A percentile compares a stretch with the other conserved stretches of the same genome.
Evolutionary conservation across 35 echinoderm and acorn worm genomes (phyloP).

Genomic region (Ophioderma brevispina): DNA sequence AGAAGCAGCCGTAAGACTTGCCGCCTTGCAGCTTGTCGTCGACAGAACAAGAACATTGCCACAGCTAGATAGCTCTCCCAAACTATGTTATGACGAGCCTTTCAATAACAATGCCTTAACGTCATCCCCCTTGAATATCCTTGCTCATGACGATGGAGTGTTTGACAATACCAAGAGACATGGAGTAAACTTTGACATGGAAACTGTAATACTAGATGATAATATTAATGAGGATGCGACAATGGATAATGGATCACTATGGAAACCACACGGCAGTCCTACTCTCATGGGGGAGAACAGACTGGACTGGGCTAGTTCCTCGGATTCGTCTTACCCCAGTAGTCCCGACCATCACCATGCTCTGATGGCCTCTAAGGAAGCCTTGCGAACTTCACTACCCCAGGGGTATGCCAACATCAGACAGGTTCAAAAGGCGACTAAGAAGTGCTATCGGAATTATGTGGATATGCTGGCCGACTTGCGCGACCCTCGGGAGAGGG

Average conservation of each 20-base stretch:
- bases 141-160: neutral
- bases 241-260: neutral
- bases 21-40: slow-evolving; percentile 48
- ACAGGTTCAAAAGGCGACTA: slow-evolving; percentile 50
- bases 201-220: slow-evolving; percentile 3
- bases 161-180: neutral
- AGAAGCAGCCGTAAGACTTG: slow-evolving; percentile 60
- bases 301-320: neutral
- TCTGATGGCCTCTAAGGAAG: neutral
- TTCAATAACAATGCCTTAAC: slow-evolving; percentile 24
- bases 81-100: neutral
- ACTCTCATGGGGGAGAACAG: neutral
- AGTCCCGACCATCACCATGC: neutral
- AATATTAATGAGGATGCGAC: neutral
- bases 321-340: neutral
- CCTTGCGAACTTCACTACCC: slow-evolving; percentile 1
- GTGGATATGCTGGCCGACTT: slow-evolving; percentile 36
- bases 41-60: neutral
- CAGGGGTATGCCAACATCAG: slow-evolving; percentile 19
- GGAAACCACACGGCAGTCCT: neutral
- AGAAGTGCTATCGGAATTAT: slow-evolving; percentile 48
- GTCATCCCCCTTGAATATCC: neutral
- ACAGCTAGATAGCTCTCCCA: neutral
- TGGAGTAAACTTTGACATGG: neutral
- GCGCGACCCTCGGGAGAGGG: slow-evolving; percentile 25